phyloP scores from a whole-genome alignment of 2,888 invertebrate species.

The Cryptus armator region DNA sequence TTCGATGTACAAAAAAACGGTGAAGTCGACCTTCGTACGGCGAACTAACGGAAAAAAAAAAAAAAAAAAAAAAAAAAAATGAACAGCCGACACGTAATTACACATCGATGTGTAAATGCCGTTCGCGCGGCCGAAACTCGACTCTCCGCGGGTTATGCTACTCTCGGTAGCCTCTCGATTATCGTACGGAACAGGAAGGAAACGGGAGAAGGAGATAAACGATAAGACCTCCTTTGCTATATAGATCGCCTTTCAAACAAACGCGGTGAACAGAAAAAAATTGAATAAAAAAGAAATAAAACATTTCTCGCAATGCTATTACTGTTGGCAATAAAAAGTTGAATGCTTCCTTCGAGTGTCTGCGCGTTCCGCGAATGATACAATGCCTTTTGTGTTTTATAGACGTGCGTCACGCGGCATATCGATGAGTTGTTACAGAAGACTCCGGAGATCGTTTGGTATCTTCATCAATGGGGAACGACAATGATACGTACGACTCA shows the following conservation, averaged over 20 bases:
- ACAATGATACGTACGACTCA: not conserved
- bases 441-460: slow-evolving; percentile 29
- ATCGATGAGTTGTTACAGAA: slow-evolving; percentile 22
- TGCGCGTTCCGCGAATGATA: slow-evolving; percentile 30
- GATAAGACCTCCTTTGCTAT: slow-evolving; percentile 13
- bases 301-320: not conserved
- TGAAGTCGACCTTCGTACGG: not conserved
- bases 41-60: not conserved
- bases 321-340: not conserved
- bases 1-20: slow-evolving; percentile 1
- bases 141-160: not conserved
- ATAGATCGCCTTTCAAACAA: not conserved
- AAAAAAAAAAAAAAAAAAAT: not conserved
- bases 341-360: slow-evolving; percentile 3
- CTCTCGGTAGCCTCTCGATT: slow-evolving; percentile 7
- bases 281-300: not conserved
- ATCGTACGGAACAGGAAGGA: slow-evolving; percentile 28
- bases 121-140: not conserved
- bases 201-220: not conserved
- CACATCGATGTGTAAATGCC: not conserved
- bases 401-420: slow-evolving; percentile 47
- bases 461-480: not conserved
- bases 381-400: slow-evolving; percentile 55
- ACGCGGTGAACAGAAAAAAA: not conserved
- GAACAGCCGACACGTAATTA: not conserved